Conservation (phyloP, 2,888 invertebrate genomes). For the Campaea margaritaria region DNA sequence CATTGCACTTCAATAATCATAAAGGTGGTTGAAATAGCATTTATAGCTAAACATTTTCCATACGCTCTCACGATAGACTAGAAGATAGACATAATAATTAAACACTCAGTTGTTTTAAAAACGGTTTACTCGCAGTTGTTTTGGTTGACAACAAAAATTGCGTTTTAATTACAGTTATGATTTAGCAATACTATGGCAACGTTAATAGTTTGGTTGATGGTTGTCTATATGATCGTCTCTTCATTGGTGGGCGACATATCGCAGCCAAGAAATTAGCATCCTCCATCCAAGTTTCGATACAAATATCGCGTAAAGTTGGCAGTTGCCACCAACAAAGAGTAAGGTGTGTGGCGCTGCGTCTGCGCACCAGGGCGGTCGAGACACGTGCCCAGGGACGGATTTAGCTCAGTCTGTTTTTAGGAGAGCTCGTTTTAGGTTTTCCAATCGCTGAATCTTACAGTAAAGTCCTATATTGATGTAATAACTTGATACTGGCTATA, state of each 20-base stretch:
- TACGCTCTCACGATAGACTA: too few species aligned
- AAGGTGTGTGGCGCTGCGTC: conserved; percentile 53
- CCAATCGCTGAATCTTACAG: not conserved
- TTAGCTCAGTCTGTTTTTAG: not conserved
- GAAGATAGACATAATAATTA: too few species aligned
- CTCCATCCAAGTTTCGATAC: conserved; percentile 41
- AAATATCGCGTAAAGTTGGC: conserved; percentile 40
- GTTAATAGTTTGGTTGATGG: conserved; percentile 15
- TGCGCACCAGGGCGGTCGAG: conserved; percentile 43
- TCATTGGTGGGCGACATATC: conserved; percentile 37
- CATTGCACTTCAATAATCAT: conserved; percentile 15
- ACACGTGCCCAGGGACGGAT: conserved; percentile 29
- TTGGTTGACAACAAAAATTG: too few species aligned
- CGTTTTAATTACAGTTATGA: not conserved
- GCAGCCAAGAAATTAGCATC: conserved; percentile 41
- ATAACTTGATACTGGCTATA: not conserved
- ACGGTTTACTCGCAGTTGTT: too few species aligned
- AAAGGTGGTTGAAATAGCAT: conserved; percentile 9
- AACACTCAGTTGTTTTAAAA: too few species aligned
- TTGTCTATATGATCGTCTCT: conserved; percentile 23
- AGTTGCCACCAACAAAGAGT: conserved; percentile 58
- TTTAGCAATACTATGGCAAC: not conserved
- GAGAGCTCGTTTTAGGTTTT: not conserved
- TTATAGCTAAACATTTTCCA: not conserved
- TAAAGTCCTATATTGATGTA: not conserved